These are phyloP conservation scores for Varroa destructor DNA, from an alignment of 1,140 invertebrate genomes.

Conservation along the genomic window DNA sequence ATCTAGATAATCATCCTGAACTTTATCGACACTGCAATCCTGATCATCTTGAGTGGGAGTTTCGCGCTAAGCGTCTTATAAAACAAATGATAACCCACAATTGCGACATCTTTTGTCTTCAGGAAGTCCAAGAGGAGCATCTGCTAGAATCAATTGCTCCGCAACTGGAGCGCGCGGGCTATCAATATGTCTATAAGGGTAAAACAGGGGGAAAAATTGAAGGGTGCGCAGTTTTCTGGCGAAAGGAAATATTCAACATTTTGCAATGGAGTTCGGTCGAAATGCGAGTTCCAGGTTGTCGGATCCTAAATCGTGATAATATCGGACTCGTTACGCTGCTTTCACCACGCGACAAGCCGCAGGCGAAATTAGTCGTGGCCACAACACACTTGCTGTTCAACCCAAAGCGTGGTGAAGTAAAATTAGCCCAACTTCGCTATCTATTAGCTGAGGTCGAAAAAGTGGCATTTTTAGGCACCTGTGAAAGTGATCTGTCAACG, in stretches of 20 bases:
- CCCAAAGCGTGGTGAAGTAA: conserved; percentile 67
- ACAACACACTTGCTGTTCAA: conserved; percentile 92
- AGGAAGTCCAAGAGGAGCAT: conserved; percentile 72
- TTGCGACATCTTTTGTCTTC: conserved; percentile 40
- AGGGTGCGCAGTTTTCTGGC: conserved; percentile 72
- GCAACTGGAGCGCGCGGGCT: conserved; percentile 43
- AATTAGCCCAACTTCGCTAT: conserved; percentile 63
- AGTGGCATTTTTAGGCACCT: conserved; percentile 48
- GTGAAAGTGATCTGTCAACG: conserved; percentile 35
- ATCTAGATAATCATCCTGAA: conserved; percentile 57
- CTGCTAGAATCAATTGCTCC: conserved; percentile 49
- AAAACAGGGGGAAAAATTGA: conserved; percentile 56
- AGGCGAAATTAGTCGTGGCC: conserved; percentile 55
- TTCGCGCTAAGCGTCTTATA: conserved; percentile 52
- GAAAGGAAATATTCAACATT: conserved; percentile 47
- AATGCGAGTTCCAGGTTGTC: conserved; percentile 39
- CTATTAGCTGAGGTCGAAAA: conserved; percentile 67
- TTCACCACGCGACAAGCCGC: conserved; percentile 37
- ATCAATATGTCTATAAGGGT: conserved; percentile 56
- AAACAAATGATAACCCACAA: conserved; percentile 33
- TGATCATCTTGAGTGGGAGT: conserved; percentile 54
- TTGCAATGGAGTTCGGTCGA: conserved; percentile 49
- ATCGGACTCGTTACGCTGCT: conserved; percentile 68
- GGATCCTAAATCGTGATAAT: conserved; percentile 66
- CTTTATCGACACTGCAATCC: conserved; percentile 55